Base-by-base conservation (phyloP, 2,888 invertebrate genomes). In the Ariolimax columbianus region DNA sequence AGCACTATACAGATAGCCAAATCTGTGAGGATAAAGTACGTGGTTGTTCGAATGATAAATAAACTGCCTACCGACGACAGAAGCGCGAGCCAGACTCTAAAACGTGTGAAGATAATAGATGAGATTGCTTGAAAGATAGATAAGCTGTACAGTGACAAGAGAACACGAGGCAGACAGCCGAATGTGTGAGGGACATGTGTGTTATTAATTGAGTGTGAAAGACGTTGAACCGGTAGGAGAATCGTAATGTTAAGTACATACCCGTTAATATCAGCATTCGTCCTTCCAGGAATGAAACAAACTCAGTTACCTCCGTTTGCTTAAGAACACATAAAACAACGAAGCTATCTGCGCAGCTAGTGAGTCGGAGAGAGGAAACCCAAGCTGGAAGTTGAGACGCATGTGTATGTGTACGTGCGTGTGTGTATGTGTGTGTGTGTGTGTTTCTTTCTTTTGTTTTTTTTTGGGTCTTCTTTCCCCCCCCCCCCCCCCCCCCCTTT, bases 321-420 rank as follows among this genome's bases (percentile, higher is more conserved):
- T 19, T n/a, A 33, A 1, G 51, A 75, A 33, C 43, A 47, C 75
- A 33, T 75, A 51, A 33, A 51, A 73, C n/a, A 73, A n/a, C 43
- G 1, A 75, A 33, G 30, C 26, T 51, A 75, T 75, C 47, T 75
- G 36, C 75, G 51, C 47, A 75, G 33, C 2, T 36, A 75, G 75
- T 19, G 1, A 75, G 33, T 17, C 38, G 36, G 17, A 43, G 14
- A 30, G 43, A 33, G 66, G 47, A 77, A 40, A 75, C 30, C 43
- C 59, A 17, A 77, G 75, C 55, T 59, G 59, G 30, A 82, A 30
- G 14, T 19, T 30, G 40, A 82, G 55, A 82, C 36, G 40, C 7
- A 55, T 23, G 19, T 55, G 55, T 55, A 17, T 55, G 55, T 19
- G 55, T 55, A 7, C 14, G 47, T 47, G 7, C 7, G 47, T 47